A percentile compares a stretch with the other conserved stretches of the same genome.
Evolutionary conservation across 2,113 vertebrate genomes (phyloP).

Genomic region (Chaenocephalus aceratus): DNA sequence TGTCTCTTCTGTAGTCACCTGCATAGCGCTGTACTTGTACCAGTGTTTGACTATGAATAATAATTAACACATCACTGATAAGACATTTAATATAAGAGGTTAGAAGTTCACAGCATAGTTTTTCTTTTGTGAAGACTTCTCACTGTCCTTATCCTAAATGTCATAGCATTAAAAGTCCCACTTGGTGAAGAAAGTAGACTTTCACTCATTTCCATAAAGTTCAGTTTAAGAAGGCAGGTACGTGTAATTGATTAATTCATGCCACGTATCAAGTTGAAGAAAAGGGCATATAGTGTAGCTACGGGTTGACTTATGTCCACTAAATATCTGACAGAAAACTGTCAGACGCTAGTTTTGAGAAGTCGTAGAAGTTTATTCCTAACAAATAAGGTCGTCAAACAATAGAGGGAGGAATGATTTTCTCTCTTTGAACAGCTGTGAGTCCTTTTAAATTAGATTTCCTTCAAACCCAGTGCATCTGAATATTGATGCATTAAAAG

Average conservation of each 20-base stretch:
- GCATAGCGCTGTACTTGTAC: neutral
- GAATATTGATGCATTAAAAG: constrained; percentile 62
- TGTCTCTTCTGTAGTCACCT: neutral
- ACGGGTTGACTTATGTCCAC: constrained; percentile 58
- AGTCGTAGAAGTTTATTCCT: constrained; percentile 64
- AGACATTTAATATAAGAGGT: constrained; percentile 51
- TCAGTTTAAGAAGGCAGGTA: constrained; percentile 1
- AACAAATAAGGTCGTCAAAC: constrained; percentile 28
- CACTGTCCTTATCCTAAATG: constrained; percentile 38
- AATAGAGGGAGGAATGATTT: constrained; percentile 40
- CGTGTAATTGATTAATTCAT: constrained; percentile 33
- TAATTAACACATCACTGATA: constrained; percentile 34
- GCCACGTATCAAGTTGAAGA: neutral
- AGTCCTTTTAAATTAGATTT: constrained; percentile 50
- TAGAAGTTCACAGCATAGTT: neutral
- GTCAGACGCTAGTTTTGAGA: constrained; percentile 58
- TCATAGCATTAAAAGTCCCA: constrained; percentile 16
- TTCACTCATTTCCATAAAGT: constrained; percentile 41
- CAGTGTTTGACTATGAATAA: constrained; percentile 32
- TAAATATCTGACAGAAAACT: constrained; percentile 51
- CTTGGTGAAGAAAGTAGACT: neutral
- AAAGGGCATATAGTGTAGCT: neutral
- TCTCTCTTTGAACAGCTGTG: constrained; percentile 21
- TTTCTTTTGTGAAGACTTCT: constrained; percentile 8
- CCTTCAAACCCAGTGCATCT: constrained; percentile 26